phyloP scores from a whole-genome alignment of 2,888 invertebrate genomes.

The Sesia bembeciformis region DNA sequence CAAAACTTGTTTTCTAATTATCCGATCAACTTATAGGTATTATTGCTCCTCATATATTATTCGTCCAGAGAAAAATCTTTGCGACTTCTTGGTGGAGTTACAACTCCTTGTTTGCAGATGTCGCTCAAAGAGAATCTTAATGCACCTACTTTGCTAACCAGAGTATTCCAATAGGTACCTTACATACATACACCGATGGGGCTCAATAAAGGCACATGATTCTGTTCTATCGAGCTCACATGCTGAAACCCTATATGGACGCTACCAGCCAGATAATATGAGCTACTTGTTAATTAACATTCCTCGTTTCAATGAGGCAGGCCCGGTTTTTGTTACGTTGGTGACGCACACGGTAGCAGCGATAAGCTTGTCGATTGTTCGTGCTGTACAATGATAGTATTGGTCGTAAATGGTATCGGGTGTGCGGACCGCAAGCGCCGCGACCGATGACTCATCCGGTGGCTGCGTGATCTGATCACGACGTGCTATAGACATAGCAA shows the following conservation, averaged over 20 bases:
- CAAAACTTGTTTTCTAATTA: too few species aligned
- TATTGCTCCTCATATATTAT: too few species aligned
- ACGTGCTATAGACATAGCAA: conserved; percentile 21
- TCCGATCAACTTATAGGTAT: too few species aligned
- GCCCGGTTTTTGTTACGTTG: conserved; percentile 14
- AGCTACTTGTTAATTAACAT: neutral
- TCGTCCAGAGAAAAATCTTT: too few species aligned
- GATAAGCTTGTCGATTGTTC: conserved; percentile 17
- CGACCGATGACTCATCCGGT: conserved; percentile 25
- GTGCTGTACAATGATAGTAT: neutral
- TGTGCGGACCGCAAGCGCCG: conserved; percentile 20
- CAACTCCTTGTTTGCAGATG: too few species aligned
- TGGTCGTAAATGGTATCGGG: conserved; percentile 32
- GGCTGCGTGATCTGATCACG: conserved; percentile 38
- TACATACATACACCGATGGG: too few species aligned
- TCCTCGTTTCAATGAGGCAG: neutral
- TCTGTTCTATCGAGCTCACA: too few species aligned
- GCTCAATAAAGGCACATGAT: too few species aligned
- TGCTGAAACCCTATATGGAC: neutral
- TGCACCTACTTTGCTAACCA: too few species aligned
- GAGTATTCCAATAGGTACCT: too few species aligned
- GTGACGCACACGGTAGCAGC: conserved; percentile 21
- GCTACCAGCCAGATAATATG: neutral
- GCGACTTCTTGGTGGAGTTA: too few species aligned
- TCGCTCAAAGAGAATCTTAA: too few species aligned